Percentiles rank a stretch among this genome's conserved stretches.
Evolutionary conservation across 2,113 vertebrate genomes (phyloP).

Genomic region (Crotophaga sulcirostris): DNA sequence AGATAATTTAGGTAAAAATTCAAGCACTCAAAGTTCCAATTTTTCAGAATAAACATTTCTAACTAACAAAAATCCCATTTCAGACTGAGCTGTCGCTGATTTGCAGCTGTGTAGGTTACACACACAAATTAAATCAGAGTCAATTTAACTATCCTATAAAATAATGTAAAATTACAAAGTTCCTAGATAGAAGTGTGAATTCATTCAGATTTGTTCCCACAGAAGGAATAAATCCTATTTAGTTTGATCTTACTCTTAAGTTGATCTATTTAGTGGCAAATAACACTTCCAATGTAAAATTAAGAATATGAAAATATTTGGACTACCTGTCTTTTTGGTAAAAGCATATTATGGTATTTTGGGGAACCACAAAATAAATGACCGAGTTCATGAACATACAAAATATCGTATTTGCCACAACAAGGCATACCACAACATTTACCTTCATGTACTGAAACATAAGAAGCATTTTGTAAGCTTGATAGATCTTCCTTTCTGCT

Average conservation of each 20-base stretch:
- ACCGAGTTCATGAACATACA: neutral
- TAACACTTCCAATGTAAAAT: neutral
- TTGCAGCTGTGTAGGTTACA: neutral
- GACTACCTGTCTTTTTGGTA: neutral
- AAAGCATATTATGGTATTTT: neutral
- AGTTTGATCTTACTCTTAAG: neutral
- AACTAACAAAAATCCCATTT: slow-evolving; percentile 26
- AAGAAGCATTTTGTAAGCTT: neutral
- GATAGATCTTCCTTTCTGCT: neutral
- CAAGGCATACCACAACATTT: neutral
- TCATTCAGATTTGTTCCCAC: neutral
- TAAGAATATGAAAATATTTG: neutral
- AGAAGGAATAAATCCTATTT: neutral
- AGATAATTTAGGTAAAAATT: slow-evolving; percentile 42
- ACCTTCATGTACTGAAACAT: neutral
- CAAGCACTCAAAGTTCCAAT: slow-evolving; percentile 17
- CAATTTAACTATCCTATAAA: slow-evolving; percentile 4
- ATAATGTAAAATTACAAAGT: neutral
- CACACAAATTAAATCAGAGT: slow-evolving; percentile 1
- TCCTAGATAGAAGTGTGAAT: neutral
- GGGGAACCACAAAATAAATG: neutral
- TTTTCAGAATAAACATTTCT: slow-evolving; percentile 46
- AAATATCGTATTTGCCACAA: neutral
- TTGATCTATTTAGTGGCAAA: neutral
- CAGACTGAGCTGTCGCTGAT: slow-evolving; percentile 23